Evolutionary conservation across 2,113 vertebrate species (phyloP).

Genomic region (Passer montanus): DNA sequence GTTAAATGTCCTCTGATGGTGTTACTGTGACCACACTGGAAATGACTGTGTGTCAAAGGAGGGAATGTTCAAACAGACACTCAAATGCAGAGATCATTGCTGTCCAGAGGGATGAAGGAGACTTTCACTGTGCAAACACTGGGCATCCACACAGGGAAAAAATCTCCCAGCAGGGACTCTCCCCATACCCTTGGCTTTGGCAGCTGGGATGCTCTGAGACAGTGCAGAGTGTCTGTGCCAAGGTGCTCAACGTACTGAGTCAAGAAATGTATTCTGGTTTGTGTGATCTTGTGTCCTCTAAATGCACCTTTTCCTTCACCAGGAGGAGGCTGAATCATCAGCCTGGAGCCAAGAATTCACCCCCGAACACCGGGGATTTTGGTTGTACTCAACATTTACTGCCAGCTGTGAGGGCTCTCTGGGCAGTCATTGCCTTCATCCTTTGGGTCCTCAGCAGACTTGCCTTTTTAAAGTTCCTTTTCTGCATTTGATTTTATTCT

Average conservation of each 20-base stretch:
- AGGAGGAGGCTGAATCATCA: background rate
- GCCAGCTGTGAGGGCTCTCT: background rate
- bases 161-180: background rate
- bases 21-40: background rate
- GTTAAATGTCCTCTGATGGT: background rate
- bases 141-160: background rate
- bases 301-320: background rate
- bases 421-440: background rate
- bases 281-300: background rate
- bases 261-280: background rate
- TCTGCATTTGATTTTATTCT: background rate
- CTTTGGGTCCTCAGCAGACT: background rate
- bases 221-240: background rate
- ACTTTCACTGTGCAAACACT: accelerated
- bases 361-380: background rate
- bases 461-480: background rate
- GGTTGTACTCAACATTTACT: background rate
- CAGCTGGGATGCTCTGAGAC: background rate
- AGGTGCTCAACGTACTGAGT: background rate
- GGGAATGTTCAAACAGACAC: background rate
- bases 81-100: background rate
- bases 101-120: background rate
- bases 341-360: background rate
- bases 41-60: background rate
- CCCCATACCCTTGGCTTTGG: background rate